A percentile compares a stretch with the other conserved stretches of the same genome.
Conservation (phyloP, 1,140 invertebrate genomes). For the Pseudachorutes palmiensis region DNA sequence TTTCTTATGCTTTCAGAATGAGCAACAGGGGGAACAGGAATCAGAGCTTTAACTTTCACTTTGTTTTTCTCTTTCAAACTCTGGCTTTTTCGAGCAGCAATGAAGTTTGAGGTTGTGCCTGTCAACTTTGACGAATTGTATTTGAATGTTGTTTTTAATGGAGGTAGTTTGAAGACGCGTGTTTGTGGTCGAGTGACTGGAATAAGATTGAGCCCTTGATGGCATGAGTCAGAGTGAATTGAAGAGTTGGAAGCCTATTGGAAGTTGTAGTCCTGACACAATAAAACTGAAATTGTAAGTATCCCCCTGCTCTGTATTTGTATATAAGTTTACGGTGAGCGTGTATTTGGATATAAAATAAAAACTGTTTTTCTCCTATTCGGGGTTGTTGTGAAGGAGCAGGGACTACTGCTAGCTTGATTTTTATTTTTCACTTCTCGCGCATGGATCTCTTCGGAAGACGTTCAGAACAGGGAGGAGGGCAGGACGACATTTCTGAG, state of each 20-base stretch:
- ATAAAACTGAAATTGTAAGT: not conserved
- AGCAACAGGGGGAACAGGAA: not conserved
- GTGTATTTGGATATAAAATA: conserved; percentile 3
- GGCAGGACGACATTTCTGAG: too few species aligned
- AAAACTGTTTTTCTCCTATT: not conserved
- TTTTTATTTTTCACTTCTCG: not conserved
- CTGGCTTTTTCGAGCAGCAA: too few species aligned
- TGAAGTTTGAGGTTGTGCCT: too few species aligned
- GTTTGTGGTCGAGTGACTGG: not conserved
- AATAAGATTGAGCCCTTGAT: not conserved
- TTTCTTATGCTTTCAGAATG: not conserved
- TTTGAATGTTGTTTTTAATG: too few species aligned
- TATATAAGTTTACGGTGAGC: not conserved
- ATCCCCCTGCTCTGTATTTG: conserved; percentile 4
- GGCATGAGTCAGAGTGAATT: not conserved
- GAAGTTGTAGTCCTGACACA: not conserved
- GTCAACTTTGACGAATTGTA: too few species aligned
- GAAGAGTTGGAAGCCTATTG: not conserved
- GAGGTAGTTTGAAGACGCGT: not conserved
- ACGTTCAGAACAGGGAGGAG: too few species aligned
- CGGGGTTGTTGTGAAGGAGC: not conserved
- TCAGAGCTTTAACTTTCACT: not conserved
- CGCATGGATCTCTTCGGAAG: not conserved
- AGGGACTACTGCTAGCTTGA: not conserved
- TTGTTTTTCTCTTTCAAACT: too few species aligned